Percentiles rank a stretch among this genome's conserved stretches.
Conservation (phyloP, 2,888 invertebrate species). For the Choristoneura rosaceana region DNA sequence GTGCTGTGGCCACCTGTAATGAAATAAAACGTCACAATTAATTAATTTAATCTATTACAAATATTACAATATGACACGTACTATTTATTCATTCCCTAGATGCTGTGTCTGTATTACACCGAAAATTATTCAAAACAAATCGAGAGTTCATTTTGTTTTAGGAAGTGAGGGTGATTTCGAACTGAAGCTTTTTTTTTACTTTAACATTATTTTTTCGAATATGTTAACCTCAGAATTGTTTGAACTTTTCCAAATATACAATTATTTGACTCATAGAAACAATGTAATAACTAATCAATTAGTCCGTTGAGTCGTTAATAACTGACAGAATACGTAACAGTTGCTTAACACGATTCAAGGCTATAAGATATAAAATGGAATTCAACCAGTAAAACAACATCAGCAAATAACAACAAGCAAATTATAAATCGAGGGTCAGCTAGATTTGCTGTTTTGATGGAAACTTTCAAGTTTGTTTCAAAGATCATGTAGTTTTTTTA, state of each 20-base stretch:
- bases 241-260: too few species aligned
- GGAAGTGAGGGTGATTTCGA: background rate
- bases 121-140: background rate
- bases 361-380: background rate
- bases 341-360: conserved; percentile 16
- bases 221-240: too few species aligned
- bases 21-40: conserved; percentile 45
- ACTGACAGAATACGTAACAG: conserved; percentile 8
- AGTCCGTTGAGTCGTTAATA: conserved; percentile 20
- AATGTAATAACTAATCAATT: conserved; percentile 14
- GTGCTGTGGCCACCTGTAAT: conserved; percentile 96
- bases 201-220: too few species aligned
- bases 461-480: background rate
- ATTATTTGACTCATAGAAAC: too few species aligned
- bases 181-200: too few species aligned
- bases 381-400: background rate
- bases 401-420: background rate
- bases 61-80: too few species aligned
- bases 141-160: background rate
- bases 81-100: too few species aligned
- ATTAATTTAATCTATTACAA: too few species aligned
- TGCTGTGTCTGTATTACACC: too few species aligned
- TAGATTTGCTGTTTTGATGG: background rate
- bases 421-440: background rate
- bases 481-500: background rate